Conservation (phyloP, 2,113 vertebrate species). For the Anguilla rostrata region DNA sequence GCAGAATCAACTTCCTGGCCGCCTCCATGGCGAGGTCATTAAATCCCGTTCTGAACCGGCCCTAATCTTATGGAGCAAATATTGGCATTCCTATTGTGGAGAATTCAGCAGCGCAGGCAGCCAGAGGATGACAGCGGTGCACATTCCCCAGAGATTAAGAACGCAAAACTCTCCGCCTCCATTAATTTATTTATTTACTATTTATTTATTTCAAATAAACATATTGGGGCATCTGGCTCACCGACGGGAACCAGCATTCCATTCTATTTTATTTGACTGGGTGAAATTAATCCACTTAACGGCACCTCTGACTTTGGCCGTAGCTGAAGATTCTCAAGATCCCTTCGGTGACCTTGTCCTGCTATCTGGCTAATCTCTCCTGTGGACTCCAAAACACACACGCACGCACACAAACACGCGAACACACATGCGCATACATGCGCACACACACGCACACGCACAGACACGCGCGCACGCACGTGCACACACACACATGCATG, state of each 20-base stretch:
- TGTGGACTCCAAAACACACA: background rate
- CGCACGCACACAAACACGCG: background rate
- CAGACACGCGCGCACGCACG: conserved; percentile 18
- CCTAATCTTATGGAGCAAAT: conserved; percentile 47
- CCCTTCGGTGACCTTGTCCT: conserved; percentile 8
- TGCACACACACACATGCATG: background rate
- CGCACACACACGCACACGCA: conserved; percentile 21
- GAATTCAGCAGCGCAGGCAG: conserved; percentile 43
- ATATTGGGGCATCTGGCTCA: conserved; percentile 28
- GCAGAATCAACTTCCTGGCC: background rate
- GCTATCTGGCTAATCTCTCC: conserved; percentile 6
- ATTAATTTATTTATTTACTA: conserved; percentile 51
- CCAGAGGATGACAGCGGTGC: conserved; percentile 42
- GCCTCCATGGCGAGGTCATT: conserved; percentile 39
- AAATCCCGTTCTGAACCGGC: conserved; percentile 43
- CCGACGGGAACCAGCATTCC: conserved; percentile 21
- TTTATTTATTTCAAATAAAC: conserved; percentile 34
- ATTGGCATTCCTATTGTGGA: conserved; percentile 46
- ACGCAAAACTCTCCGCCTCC: conserved; percentile 17
- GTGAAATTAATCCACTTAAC: conserved; percentile 52
- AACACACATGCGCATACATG: background rate
- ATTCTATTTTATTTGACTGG: conserved; percentile 34
- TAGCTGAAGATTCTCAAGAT: background rate
- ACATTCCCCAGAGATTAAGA: conserved; percentile 46
- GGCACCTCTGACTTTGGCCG: conserved; percentile 22